Evolutionary conservation across 2,888 invertebrate species (phyloP).

Genomic region (Ormyrus thymus): DNA sequence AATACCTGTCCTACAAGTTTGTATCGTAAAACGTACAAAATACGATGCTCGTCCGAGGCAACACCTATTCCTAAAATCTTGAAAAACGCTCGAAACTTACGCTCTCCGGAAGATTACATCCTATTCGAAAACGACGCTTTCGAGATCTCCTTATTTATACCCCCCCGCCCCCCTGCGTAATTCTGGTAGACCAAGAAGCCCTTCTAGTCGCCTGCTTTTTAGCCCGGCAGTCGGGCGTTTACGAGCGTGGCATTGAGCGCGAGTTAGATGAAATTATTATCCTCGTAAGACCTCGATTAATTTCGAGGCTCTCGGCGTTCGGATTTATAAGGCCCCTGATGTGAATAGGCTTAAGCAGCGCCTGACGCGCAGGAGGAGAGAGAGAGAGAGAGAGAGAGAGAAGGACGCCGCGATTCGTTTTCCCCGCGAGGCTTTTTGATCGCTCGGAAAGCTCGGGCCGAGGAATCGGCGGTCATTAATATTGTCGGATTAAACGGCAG

Average conservation of each 20-base stretch:
- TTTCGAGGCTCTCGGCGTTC: conserved; percentile 65
- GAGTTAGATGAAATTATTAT: conserved; percentile 71
- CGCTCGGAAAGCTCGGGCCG: conserved; percentile 18
- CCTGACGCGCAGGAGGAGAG: background rate
- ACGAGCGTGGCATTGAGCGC: conserved; percentile 46
- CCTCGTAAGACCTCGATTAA: conserved; percentile 71
- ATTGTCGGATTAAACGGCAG: conserved; percentile 73
- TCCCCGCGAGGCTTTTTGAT: background rate
- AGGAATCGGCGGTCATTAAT: conserved; percentile 72
- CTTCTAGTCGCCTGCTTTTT: background rate
- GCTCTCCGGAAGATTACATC: conserved; percentile 17
- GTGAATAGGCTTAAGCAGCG: conserved; percentile 62
- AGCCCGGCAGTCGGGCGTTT: conserved; percentile 53
- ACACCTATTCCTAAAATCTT: background rate
- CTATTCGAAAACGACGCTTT: background rate
- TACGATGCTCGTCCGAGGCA: background rate
- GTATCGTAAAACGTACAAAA: background rate
- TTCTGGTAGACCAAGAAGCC: conserved; percentile 11
- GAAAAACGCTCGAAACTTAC: conserved; percentile 13
- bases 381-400: too few species aligned
- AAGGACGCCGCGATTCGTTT: background rate
- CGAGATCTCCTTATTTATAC: conserved; percentile 24
- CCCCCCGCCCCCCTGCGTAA: conserved; percentile 9
- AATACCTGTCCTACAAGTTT: background rate
- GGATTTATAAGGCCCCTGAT: conserved; percentile 50